Percentiles rank a stretch among this genome's conserved stretches.
Conservation (phyloP, 2,113 vertebrate genomes). For the Alectura lathami region DNA sequence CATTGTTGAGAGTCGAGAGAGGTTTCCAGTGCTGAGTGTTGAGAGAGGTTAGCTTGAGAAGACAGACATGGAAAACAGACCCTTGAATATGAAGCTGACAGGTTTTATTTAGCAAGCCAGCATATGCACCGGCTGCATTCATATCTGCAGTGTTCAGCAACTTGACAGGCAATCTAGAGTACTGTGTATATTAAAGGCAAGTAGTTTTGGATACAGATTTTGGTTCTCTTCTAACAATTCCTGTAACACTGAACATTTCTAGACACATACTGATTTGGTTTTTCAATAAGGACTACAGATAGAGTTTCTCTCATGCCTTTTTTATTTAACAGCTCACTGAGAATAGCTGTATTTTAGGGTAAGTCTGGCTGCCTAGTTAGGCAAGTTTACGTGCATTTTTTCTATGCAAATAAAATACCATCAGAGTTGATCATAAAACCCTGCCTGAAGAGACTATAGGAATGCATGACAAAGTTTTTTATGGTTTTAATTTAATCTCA, state of each 20-base stretch:
- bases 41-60: conserved; percentile 21
- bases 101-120: conserved; percentile 70
- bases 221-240: conserved; percentile 19
- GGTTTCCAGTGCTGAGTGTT: neutral
- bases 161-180: conserved; percentile 50
- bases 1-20: neutral
- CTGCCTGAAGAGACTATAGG: neutral
- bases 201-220: conserved; percentile 28
- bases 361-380: neutral
- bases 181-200: conserved; percentile 24
- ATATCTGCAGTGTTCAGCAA: conserved; percentile 33
- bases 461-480: neutral
- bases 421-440: neutral
- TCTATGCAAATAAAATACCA: neutral
- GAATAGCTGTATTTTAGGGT: neutral
- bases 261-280: conserved; percentile 35
- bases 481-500: conserved; percentile 38
- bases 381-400: neutral
- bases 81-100: conserved; percentile 52
- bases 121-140: conserved; percentile 51
- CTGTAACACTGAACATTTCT: conserved; percentile 23
- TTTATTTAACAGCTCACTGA: conserved; percentile 8
- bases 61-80: conserved; percentile 26
- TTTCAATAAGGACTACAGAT: conserved; percentile 1
- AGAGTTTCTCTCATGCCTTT: neutral